Evolutionary conservation across 2,113 vertebrate genomes (phyloP).

Genomic region (Axis porcinus): DNA sequence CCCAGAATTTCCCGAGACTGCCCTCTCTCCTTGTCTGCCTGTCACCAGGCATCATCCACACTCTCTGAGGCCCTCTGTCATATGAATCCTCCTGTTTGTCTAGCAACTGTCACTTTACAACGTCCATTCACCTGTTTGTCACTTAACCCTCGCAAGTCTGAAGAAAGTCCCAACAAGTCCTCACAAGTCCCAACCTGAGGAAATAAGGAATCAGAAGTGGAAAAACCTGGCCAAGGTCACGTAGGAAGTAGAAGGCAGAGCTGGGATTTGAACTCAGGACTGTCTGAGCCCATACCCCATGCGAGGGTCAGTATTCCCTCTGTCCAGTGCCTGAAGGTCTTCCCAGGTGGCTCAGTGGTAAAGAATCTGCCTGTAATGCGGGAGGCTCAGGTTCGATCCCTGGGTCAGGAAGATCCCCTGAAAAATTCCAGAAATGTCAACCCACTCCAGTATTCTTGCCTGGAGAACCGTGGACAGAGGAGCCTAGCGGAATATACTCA

Average conservation of each 20-base stretch:
- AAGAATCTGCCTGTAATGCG: background rate
- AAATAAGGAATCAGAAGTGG: background rate
- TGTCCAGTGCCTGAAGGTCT: background rate
- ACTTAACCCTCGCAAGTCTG: background rate
- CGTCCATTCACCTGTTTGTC: background rate
- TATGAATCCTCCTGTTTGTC: background rate
- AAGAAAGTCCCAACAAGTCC: background rate
- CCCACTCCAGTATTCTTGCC: background rate
- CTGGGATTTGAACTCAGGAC: background rate
- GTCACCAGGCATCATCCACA: background rate
- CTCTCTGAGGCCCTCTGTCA: background rate
- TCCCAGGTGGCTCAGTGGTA: background rate
- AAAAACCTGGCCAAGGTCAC: background rate
- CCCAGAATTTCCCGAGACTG: background rate
- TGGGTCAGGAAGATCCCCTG: background rate
- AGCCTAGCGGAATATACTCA: background rate
- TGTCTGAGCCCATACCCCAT: background rate
- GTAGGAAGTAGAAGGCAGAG: background rate
- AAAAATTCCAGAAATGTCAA: background rate
- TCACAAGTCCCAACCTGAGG: background rate
- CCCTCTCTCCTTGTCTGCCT: too few relatives aligned
- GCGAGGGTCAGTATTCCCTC: background rate
- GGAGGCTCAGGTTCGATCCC: background rate
- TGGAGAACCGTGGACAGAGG: background rate
- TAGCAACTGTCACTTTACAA: background rate